Percentiles rank a stretch among this genome's conserved stretches.
phyloP scores from a whole-genome alignment of 2,113 vertebrate species.

The Bos javanicus region DNA sequence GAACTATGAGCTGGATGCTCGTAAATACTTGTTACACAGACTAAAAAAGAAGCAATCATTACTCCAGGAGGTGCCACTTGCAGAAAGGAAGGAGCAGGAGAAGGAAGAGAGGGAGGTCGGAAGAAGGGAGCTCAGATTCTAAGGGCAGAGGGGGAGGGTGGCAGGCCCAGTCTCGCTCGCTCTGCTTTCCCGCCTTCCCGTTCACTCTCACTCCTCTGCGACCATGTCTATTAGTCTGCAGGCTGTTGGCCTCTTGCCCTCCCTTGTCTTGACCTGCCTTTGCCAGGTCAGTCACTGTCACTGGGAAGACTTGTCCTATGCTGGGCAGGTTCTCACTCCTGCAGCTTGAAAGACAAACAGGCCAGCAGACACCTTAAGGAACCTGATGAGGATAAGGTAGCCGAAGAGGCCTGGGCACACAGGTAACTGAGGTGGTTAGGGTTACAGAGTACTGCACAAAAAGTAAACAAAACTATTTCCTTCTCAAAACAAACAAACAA shows the following conservation, averaged over 20 bases:
- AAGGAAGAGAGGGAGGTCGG: no score
- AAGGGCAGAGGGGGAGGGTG: fast-evolving
- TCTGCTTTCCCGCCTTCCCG: not conserved
- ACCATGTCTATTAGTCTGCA: not conserved
- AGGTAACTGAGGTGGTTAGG: not conserved
- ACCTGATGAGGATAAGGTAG: not conserved
- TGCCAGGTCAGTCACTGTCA: not conserved
- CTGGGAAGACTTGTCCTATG: not conserved
- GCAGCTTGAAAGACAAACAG: not conserved
- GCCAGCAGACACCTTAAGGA: not conserved
- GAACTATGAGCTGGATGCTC: not conserved
- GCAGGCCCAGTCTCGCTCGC: fast-evolving
- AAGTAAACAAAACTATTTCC: not conserved
- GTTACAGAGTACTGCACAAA: not conserved
- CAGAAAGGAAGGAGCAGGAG: not conserved
- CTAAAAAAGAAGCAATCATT: not conserved
- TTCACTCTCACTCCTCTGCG: fast-evolving
- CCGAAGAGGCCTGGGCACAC: not conserved
- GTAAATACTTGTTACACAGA: not conserved
- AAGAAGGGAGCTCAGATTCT: not conserved
- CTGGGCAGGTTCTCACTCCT: not conserved
- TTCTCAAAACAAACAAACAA: not conserved
- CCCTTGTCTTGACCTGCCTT: not conserved
- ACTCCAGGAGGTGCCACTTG: not conserved
- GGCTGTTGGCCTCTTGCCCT: not conserved